Conservation (phyloP, 1,140 invertebrate genomes). For the Heterodera schachtii region DNA sequence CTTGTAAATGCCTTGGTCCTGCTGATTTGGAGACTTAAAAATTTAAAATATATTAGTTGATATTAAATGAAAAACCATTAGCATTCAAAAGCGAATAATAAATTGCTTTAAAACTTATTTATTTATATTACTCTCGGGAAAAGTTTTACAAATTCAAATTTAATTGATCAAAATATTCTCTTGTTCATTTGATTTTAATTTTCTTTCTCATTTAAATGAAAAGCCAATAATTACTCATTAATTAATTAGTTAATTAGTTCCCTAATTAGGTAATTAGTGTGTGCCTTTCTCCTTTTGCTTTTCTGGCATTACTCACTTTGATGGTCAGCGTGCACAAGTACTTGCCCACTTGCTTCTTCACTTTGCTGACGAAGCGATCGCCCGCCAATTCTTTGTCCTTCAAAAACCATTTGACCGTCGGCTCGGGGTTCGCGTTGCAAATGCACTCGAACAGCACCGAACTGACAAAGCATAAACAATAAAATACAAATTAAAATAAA, state of each 20-base stretch:
- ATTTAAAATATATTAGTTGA: background rate
- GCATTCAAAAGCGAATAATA: background rate
- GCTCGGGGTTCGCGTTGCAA: constrained; percentile 53
- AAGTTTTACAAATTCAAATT: background rate
- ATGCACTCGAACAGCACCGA: constrained; percentile 56
- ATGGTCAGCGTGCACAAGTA: constrained; percentile 48
- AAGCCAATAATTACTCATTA: too few relatives aligned
- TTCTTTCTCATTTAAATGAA: too few relatives aligned
- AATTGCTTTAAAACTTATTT: background rate
- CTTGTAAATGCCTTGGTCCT: constrained; percentile 53
- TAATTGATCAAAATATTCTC: too few relatives aligned
- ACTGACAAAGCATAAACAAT: too few relatives aligned
- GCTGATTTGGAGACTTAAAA: constrained; percentile 45
- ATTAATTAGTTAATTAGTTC: too few relatives aligned
- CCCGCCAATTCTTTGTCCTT: constrained; percentile 54
- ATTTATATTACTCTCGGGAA: background rate
- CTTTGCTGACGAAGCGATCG: constrained; percentile 46
- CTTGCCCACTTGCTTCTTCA: constrained; percentile 55
- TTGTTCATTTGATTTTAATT: too few relatives aligned
- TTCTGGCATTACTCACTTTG: constrained; percentile 32
- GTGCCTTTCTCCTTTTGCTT: too few relatives aligned
- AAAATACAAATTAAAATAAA: too few relatives aligned
- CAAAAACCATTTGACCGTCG: constrained; percentile 51
- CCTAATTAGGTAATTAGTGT: too few relatives aligned
- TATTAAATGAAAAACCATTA: background rate